Base-by-base conservation (phyloP, 2,797 vertebrate genomes). In the Chelon auratus region DNA sequence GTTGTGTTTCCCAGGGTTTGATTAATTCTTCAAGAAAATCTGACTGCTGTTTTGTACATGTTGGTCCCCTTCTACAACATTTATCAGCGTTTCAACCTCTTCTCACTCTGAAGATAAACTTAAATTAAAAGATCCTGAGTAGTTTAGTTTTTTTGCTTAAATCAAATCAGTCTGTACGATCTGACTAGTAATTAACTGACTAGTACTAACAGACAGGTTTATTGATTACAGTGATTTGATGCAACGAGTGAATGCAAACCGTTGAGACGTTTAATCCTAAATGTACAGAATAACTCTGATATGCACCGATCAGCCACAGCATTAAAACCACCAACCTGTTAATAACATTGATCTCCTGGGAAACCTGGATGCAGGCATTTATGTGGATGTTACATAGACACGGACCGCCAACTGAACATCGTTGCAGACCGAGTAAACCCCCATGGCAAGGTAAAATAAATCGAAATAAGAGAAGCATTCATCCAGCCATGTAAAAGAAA, bases 1-100 rank as follows among this genome's bases (percentile, higher is more conserved):
- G n/a, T n/a, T 64, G 5, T 55, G 10, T 62, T 42, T 66, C 30
- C 5, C 10, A 52, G 22, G 14, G n/a, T 73, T 55, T 13, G 18
- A 53, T 37, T n/a, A 9, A 22, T 45, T 68, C 20, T 61, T 33
- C 2, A 36, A 1, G 52, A 64, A 68, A 26, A 24, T 5, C 30
- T n/a, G 9, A 52, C 15, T 39, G 9, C 6, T 42, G 17, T 66
- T 62, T 47, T 63, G 39, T 20, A 51, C 39, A 72, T 17, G 0
- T 37, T 20, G 42, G 14, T 43, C 42, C 24, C 3, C 24, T 26
- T 26, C 24, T 26, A 26, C 30, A 72, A 18, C 2, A 4, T 51
- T 55, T 17, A 51, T 9, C 22, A 22, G 22, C 22, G 50, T 48
- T 48, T 53, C 12, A 40, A 20, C 45, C 13, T 62, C 20, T 3